Evolutionary conservation across 2,113 vertebrate genomes (phyloP).

Genomic region (Podilymbus podiceps): DNA sequence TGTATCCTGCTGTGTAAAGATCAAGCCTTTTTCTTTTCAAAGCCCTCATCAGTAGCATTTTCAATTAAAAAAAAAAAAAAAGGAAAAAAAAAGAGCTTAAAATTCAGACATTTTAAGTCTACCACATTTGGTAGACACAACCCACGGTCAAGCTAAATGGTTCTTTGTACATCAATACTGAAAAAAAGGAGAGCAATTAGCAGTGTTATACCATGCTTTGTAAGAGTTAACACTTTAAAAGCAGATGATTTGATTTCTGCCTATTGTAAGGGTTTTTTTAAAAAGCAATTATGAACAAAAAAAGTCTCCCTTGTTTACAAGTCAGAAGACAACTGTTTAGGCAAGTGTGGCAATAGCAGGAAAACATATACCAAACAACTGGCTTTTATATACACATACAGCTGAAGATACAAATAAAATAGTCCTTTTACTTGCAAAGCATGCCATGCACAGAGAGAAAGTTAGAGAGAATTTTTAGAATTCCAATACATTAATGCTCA

Average conservation of each 20-base stretch:
- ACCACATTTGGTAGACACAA: neutral
- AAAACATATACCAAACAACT: neutral
- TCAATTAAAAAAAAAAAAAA: neutral
- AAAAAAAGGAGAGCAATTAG: neutral
- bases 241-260: neutral
- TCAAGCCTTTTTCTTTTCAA: neutral
- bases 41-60: neutral
- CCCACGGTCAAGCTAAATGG: neutral
- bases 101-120: neutral
- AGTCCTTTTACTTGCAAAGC: neutral
- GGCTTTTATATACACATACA: neutral
- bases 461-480: neutral
- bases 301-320: neutral
- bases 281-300: neutral
- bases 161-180: neutral
- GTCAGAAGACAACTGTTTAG: neutral
- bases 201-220: neutral
- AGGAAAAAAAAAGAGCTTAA: neutral
- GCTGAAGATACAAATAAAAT: neutral
- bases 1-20: neutral
- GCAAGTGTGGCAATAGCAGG: neutral
- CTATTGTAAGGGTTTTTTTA: neutral
- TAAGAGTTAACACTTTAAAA: neutral
- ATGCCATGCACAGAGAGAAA: neutral
- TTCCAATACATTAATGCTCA: neutral